Conservation (phyloP, 2,113 vertebrate species). For the Tyto alba region DNA sequence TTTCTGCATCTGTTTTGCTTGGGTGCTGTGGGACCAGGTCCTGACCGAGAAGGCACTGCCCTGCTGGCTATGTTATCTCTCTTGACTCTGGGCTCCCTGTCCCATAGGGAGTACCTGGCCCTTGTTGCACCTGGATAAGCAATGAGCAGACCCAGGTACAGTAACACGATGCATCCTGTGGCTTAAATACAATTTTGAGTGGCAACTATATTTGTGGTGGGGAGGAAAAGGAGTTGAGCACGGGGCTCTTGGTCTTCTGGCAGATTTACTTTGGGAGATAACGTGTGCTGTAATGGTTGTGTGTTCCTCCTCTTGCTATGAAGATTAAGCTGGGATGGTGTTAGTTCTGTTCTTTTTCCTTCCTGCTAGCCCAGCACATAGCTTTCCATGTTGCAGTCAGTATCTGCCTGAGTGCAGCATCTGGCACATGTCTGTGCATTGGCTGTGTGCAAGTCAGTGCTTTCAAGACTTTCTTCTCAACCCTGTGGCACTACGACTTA, state of each 20-base stretch:
- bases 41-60: neutral
- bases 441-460: neutral
- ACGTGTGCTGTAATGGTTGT: too few relatives aligned
- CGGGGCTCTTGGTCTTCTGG: neutral
- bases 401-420: neutral
- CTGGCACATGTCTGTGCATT: neutral
- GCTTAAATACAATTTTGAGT: neutral
- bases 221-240: neutral
- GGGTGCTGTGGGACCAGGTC: neutral
- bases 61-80: neutral
- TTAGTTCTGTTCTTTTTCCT: neutral
- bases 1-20: neutral
- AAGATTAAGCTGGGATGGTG: neutral
- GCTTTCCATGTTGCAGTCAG: neutral
- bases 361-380: neutral
- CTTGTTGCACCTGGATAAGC: neutral
- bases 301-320: neutral
- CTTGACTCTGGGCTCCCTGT: rapidly evolving
- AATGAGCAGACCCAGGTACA: neutral
- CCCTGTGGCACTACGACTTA: neutral
- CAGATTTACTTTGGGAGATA: neutral
- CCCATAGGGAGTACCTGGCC: neutral
- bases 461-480: neutral
- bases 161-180: neutral
- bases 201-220: neutral